Evolutionary conservation across 2,888 invertebrate species (phyloP).

Genomic region (Chrysina gloriosa): DNA sequence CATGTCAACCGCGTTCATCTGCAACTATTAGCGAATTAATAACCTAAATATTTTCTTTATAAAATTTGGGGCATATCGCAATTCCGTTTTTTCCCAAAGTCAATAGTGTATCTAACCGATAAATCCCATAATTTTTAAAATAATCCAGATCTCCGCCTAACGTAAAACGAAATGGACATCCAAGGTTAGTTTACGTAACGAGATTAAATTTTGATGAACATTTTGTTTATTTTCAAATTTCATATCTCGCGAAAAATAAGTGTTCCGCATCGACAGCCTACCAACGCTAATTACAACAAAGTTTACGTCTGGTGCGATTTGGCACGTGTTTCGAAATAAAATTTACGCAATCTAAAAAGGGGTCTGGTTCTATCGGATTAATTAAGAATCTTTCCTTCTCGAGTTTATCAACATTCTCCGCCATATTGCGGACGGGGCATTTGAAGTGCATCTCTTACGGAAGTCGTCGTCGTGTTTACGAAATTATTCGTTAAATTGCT

Average conservation of each 20-base stretch:
- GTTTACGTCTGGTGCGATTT: neutral
- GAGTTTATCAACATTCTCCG: neutral
- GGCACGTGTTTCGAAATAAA: neutral
- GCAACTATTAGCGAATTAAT: too few species aligned
- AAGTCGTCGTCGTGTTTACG: slow-evolving; percentile 11
- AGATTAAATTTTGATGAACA: neutral
- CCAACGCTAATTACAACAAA: neutral
- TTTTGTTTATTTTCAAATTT: neutral
- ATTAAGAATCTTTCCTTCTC: too few species aligned
- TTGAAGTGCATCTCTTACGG: neutral
- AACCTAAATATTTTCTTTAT: too few species aligned
- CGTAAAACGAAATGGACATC: neutral
- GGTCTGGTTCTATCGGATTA: neutral
- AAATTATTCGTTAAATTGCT: slow-evolving; percentile 3
- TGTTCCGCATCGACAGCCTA: neutral
- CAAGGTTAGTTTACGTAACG: neutral
- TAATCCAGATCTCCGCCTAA: neutral
- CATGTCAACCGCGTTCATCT: too few species aligned
- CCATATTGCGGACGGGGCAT: neutral
- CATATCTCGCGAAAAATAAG: neutral
- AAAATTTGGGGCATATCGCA: too few species aligned
- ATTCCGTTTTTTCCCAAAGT: too few species aligned
- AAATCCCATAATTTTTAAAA: neutral
- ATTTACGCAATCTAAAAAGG: neutral
- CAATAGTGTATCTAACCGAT: neutral